These are phyloP conservation scores for Stichopus horrens DNA, from an alignment of 53 echinoderm and acorn worm genomes.

Conservation along the genomic window DNA sequence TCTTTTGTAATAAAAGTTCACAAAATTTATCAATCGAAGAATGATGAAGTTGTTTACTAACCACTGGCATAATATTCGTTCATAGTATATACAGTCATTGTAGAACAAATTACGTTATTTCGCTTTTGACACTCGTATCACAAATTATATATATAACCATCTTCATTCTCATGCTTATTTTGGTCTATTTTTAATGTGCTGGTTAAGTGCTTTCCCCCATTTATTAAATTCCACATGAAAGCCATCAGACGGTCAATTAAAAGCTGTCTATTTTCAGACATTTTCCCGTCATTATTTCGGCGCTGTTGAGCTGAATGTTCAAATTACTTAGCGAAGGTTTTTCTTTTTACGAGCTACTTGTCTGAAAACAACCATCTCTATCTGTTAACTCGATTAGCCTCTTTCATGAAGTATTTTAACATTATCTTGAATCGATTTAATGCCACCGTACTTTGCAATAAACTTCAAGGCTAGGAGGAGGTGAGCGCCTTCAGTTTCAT, in stretches of 20 bases:
- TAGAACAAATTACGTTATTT: too few relatives aligned
- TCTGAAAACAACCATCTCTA: slow-evolving; percentile 18
- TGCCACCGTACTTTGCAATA: slow-evolving; percentile 28
- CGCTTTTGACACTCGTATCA: too few relatives aligned
- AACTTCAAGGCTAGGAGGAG: slow-evolving; percentile 20
- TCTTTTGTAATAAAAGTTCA: too few relatives aligned
- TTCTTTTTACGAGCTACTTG: slow-evolving; percentile 19
- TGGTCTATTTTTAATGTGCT: neutral
- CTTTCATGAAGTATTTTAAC: slow-evolving; percentile 41
- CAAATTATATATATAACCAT: too few relatives aligned
- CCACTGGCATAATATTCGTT: too few relatives aligned
- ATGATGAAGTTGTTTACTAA: too few relatives aligned
- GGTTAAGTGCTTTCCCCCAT: neutral
- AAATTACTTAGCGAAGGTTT: slow-evolving; percentile 1
- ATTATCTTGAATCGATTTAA: slow-evolving; percentile 33
- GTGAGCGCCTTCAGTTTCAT: neutral
- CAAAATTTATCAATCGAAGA: too few relatives aligned
- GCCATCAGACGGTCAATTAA: neutral
- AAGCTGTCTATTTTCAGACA: neutral
- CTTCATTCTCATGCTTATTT: too few relatives aligned
- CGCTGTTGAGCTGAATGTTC: slow-evolving; percentile 9
- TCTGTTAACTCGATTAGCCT: slow-evolving; percentile 39
- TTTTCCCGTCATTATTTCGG: slow-evolving; percentile 18
- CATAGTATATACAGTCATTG: too few relatives aligned
- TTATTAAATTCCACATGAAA: neutral